A percentile compares a stretch with the other conserved stretches of the same genome.
Conservation (phyloP, 2,113 vertebrate genomes). For the Eulemur macaco region DNA sequence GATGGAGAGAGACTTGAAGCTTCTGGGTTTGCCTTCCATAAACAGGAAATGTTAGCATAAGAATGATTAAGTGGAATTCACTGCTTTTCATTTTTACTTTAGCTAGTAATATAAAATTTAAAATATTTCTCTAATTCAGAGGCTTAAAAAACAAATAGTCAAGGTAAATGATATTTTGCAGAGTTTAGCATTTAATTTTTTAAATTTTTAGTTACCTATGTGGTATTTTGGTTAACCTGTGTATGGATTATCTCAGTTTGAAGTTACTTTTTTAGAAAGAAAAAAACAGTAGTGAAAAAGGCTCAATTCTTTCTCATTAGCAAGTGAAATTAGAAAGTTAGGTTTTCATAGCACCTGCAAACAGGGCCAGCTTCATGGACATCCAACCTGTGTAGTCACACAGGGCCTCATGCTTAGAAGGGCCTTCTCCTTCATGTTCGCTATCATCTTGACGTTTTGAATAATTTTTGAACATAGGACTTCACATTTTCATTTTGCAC, state of each 20-base stretch:
- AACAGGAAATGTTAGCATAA: conserved; percentile 11
- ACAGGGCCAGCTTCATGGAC: not conserved
- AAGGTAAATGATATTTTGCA: conserved; percentile 12
- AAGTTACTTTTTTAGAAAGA: not conserved
- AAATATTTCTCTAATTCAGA: not conserved
- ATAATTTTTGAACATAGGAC: not conserved
- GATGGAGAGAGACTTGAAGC: conserved; percentile 5
- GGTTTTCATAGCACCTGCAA: not conserved
- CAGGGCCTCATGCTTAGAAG: not conserved
- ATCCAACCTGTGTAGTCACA: not conserved
- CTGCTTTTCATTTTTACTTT: not conserved
- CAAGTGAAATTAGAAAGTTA: not conserved
- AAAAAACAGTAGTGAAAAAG: not conserved
- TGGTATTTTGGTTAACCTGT: not conserved
- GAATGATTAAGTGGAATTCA: not conserved
- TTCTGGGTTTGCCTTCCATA: not conserved
- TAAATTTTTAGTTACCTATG: not conserved
- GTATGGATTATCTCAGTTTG: not conserved
- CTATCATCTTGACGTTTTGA: not conserved
- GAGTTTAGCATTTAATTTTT: not conserved
- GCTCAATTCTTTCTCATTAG: not conserved
- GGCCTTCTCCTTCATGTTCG: not conserved
- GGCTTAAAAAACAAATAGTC: not conserved
- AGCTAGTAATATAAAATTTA: not conserved
- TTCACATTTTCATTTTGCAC: not conserved